Conservation (phyloP, 2,113 vertebrate species). For the Pedetes capensis region DNA sequence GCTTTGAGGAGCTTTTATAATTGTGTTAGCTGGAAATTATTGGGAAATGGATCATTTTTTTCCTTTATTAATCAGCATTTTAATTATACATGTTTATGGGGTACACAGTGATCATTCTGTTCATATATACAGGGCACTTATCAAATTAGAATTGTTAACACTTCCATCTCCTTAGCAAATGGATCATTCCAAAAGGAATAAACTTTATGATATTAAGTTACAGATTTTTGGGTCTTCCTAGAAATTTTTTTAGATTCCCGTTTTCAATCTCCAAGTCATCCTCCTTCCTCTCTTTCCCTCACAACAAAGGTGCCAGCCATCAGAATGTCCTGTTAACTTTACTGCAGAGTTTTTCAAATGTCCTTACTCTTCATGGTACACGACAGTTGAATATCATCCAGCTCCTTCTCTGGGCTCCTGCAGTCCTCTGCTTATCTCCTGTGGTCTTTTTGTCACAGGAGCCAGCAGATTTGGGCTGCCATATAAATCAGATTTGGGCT, state of each 20-base stretch:
- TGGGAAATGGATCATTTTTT: neutral
- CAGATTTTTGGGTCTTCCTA: neutral
- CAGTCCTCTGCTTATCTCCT: neutral
- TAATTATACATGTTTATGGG: too few relatives aligned
- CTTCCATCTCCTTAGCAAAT: too few relatives aligned
- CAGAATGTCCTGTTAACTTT: neutral
- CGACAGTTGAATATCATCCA: neutral
- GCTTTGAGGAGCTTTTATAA: neutral
- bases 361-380: neutral
- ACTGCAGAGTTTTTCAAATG: neutral
- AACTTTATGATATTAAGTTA: neutral
- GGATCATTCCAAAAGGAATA: neutral
- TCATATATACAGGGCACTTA: too few relatives aligned
- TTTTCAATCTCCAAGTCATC: neutral
- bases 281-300: neutral
- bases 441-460: neutral
- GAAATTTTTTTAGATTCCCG: neutral
- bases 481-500: neutral
- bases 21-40: slow-evolving; percentile 15
- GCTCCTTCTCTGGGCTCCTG: neutral
- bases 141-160: too few relatives aligned
- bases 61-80: too few relatives aligned
- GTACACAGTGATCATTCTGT: too few relatives aligned
- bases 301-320: neutral
- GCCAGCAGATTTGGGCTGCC: neutral